Evolutionary conservation across 2,797 vertebrate species (phyloP).

Genomic region (Tokudaia tokunoshimensis): DNA sequence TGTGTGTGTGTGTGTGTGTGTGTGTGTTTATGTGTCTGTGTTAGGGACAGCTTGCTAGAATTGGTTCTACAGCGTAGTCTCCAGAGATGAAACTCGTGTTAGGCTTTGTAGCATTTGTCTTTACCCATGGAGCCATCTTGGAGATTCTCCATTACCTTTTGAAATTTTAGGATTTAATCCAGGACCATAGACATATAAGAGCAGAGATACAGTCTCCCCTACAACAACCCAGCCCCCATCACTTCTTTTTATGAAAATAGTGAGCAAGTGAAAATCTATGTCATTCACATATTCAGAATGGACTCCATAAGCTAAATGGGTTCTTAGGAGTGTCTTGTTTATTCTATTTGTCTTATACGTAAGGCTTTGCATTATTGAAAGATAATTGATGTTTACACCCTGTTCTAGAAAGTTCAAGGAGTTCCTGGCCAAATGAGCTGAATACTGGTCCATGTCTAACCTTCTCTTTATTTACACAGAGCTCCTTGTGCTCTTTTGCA

Average conservation of each 20-base stretch:
- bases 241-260: conserved; percentile 4
- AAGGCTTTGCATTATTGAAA: neutral
- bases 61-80: neutral
- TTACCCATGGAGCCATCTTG: neutral
- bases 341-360: neutral
- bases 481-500: neutral
- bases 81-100: neutral
- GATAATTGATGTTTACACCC: neutral
- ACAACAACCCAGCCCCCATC: rapidly evolving
- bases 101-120: neutral
- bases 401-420: conserved; percentile 16
- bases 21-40: neutral
- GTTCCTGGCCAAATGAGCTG: neutral
- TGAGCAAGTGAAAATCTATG: neutral
- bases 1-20: neutral
- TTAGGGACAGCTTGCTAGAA: neutral
- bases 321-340: neutral
- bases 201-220: neutral
- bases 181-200: neutral
- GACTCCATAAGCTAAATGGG: neutral
- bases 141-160: neutral
- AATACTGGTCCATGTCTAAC: neutral
- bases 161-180: neutral
- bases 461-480: neutral
- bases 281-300: neutral